Base-by-base conservation (phyloP, 2,113 vertebrate species). In the Elephas maximus region DNA sequence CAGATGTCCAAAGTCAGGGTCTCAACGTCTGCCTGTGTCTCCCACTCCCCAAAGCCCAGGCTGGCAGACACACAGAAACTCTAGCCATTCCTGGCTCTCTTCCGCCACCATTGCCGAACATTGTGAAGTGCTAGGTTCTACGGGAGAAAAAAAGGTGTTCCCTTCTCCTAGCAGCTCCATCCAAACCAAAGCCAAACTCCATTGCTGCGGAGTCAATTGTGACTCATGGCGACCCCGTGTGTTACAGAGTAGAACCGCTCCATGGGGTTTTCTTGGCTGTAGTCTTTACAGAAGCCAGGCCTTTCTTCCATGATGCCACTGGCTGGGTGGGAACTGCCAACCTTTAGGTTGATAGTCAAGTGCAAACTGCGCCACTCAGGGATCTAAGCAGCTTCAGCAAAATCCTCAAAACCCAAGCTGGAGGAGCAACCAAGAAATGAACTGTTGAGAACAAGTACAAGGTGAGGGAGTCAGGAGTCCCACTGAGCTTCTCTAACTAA, bases 41-140 rank as follows among this genome's bases (percentile, higher is more conserved):
- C 74, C 69, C 26, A 12, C 41, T 83, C 85, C 63, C 92, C 67
- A 85, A 63, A 89, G 81, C n/a, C 65, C 85, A 82, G 82, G 15
- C 48, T 53, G 63, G 80, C 86, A 76, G 41, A 26, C 37, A 69
- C 24, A 6, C 65, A 60, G 62, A 48, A 57, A 44, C 28, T n/a
- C 78, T 78, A 24, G 62, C 57, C 86, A 78, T 20, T 69, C 79
- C 79, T 76, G 80, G 45, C 63, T 96, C 86, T 74, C 37, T n/a
- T 53, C 81, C 18, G 48, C 15, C 26, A 33, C 69, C 69, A 69
- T 76, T 33, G 88, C 18, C 81, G 41, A 95, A 23, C 71, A 82
- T 74, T 90, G 53, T 11, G 30, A 51, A 89, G 23, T 11, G 26
- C 79, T 57, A 53, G 60, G 45, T 86, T 57, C 71, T 51, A 28